Evolutionary conservation across 2,113 vertebrate species (phyloP).

Genomic region (Stictonetta naevosa): DNA sequence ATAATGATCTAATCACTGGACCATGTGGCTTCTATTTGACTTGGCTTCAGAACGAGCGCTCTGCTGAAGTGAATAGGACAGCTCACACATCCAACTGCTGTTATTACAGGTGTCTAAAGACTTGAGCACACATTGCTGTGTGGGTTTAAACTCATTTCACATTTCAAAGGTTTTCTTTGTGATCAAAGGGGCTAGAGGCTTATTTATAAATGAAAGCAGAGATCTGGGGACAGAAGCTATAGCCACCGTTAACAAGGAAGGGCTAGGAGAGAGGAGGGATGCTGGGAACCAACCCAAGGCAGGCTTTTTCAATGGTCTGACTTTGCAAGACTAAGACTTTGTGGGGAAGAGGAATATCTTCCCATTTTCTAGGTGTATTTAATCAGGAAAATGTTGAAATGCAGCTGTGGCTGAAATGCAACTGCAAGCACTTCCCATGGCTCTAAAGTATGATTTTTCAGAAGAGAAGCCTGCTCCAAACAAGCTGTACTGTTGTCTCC

Average conservation of each 20-base stretch:
- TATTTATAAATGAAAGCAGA: slow-evolving; percentile 33
- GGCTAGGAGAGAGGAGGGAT: neutral
- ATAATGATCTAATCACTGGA: slow-evolving; percentile 41
- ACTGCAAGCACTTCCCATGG: neutral
- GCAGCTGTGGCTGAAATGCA: neutral
- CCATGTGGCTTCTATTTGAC: slow-evolving; percentile 55
- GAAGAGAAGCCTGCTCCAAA: neutral
- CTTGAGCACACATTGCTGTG: slow-evolving; percentile 26
- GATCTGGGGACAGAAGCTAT: neutral
- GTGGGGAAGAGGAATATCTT: neutral
- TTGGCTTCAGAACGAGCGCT: slow-evolving; percentile 46
- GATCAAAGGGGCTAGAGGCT: slow-evolving; percentile 41
- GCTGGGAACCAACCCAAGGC: neutral
- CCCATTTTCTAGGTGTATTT: neutral
- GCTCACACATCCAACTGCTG: slow-evolving; percentile 30
- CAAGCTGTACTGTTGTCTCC: neutral
- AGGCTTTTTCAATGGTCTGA: neutral
- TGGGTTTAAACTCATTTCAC: slow-evolving; percentile 56
- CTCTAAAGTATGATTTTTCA: neutral
- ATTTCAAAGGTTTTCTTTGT: slow-evolving; percentile 66
- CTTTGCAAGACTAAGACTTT: neutral
- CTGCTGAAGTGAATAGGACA: slow-evolving; percentile 1
- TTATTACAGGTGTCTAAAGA: slow-evolving; percentile 68
- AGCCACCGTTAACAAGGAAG: neutral
- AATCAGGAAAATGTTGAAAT: neutral